Percentiles rank a stretch among this genome's conserved stretches.
phyloP scores from a whole-genome alignment of 2,113 vertebrate genomes.

The Rhodinocichla rosea region DNA sequence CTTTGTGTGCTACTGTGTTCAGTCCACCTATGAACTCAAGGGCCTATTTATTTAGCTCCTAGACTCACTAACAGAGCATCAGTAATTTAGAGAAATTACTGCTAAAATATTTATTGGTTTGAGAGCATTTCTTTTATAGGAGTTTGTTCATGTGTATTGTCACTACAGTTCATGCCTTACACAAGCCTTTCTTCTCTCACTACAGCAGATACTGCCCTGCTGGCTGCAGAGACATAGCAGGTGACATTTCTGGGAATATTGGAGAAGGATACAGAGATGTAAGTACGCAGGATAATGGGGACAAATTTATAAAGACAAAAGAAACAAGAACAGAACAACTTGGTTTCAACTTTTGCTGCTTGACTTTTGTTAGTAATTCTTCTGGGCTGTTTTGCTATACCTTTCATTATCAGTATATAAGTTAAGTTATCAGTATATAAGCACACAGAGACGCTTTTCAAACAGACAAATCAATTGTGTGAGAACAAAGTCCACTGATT shows the following conservation, averaged over 20 bases:
- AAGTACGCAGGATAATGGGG: conserved; percentile 61
- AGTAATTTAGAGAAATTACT: neutral
- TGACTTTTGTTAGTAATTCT: neutral
- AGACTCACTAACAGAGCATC: neutral
- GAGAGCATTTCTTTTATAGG: neutral
- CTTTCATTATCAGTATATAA: neutral
- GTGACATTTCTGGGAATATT: conserved; percentile 82
- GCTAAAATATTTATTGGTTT: neutral
- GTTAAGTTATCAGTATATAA: neutral
- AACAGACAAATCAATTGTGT: conserved; percentile 2
- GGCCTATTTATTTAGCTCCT: neutral
- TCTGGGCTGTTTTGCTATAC: neutral
- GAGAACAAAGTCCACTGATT: conserved; percentile 27
- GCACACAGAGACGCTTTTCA: neutral
- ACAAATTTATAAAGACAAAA: neutral
- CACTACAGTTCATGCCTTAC: neutral
- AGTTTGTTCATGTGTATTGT: neutral
- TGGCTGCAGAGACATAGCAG: conserved; percentile 81
- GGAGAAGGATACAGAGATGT: conserved; percentile 86
- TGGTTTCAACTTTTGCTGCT: neutral
- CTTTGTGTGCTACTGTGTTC: neutral
- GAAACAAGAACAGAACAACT: neutral
- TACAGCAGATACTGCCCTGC: conserved; percentile 86
- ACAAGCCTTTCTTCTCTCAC: neutral
- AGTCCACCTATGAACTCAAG: neutral